phyloP scores from a whole-genome alignment of 2,888 invertebrate species.

The Meteorus cinctellus region DNA sequence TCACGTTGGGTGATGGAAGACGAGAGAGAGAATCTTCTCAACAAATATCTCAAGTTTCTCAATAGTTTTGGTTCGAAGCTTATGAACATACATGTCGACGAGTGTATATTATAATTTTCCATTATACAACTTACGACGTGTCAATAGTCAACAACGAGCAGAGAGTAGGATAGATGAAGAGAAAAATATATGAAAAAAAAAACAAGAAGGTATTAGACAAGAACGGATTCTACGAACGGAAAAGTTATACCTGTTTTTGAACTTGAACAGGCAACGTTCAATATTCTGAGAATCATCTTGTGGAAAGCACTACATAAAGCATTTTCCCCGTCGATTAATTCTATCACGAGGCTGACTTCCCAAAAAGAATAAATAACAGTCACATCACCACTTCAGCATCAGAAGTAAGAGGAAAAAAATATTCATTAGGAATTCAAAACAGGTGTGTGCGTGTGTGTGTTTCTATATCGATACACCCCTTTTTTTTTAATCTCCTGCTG shows the following conservation, averaged over 20 bases:
- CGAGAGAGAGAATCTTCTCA: background rate
- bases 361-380: conserved; percentile 11
- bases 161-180: background rate
- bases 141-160: background rate
- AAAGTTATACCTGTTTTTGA: conserved; percentile 15
- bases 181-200: background rate
- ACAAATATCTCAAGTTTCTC: no score
- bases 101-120: background rate
- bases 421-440: conserved; percentile 34
- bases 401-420: conserved; percentile 23
- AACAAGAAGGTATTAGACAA: background rate
- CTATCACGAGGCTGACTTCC: background rate
- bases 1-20: background rate
- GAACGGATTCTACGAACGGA: conserved; percentile 11
- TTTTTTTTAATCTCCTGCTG: conserved; percentile 15
- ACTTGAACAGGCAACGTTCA: conserved; percentile 8
- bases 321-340: background rate
- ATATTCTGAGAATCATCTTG: conserved; percentile 25
- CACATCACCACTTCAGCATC: background rate
- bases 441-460: conserved; percentile 5
- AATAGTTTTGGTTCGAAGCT: background rate
- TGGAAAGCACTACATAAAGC: conserved; percentile 15
- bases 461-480: background rate
- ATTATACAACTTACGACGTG: background rate
- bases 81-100: background rate